phyloP scores from a whole-genome alignment of 1,140 invertebrate species.

The Drusus annulatus region DNA sequence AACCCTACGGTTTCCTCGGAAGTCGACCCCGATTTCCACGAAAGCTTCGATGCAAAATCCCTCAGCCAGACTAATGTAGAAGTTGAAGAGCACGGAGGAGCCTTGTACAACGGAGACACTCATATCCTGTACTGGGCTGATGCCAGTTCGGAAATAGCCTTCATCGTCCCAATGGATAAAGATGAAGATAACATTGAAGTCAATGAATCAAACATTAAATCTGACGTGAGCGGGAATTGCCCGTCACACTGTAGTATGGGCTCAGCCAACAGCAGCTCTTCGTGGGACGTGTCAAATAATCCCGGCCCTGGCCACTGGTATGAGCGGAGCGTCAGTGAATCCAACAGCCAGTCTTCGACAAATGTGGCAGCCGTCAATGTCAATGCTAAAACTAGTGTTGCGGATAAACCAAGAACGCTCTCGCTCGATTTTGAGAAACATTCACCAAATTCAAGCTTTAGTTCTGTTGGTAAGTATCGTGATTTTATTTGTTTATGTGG shows the following conservation, averaged over 20 bases:
- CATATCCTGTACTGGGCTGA: conserved; percentile 97
- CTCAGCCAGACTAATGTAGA: conserved; percentile 61
- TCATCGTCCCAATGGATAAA: conserved; percentile 88
- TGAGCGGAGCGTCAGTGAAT: conserved; percentile 74
- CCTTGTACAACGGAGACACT: conserved; percentile 79
- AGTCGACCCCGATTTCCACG: conserved; percentile 69
- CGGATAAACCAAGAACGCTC: conserved; percentile 75
- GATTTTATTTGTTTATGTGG: background rate
- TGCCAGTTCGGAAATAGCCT: conserved; percentile 93
- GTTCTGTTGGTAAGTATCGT: conserved; percentile 64
- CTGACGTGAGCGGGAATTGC: conserved; percentile 69
- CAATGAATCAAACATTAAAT: conserved; percentile 61
- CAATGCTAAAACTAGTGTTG: conserved; percentile 54
- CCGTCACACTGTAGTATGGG: conserved; percentile 62
- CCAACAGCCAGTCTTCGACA: conserved; percentile 58
- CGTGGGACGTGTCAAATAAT: conserved; percentile 66
- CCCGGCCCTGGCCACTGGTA: conserved; percentile 69
- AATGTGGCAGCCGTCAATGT: conserved; percentile 59
- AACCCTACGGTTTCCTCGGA: conserved; percentile 70
- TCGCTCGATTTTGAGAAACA: conserved; percentile 79
- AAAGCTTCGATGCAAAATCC: conserved; percentile 35
- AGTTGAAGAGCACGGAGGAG: conserved; percentile 72
- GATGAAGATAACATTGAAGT: conserved; percentile 62
- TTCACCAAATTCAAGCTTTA: conserved; percentile 60
- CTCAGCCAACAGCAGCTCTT: conserved; percentile 60